Evolutionary conservation across 2,113 vertebrate species (phyloP).

Genomic region (Physeter macrocephalus): DNA sequence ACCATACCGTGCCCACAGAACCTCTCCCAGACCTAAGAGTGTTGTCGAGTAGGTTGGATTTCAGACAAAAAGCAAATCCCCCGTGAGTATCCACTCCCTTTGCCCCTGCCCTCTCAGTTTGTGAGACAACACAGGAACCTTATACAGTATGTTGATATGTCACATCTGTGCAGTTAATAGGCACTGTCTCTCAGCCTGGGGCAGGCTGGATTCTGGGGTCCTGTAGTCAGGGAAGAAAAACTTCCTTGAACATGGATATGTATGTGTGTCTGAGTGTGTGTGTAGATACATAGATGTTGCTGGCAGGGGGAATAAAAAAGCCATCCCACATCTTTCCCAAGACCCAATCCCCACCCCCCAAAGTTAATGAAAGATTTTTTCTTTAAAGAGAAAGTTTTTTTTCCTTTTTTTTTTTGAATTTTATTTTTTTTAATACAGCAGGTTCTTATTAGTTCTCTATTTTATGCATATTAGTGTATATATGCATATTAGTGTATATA

Average conservation of each 20-base stretch:
- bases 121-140: slow-evolving; percentile 19
- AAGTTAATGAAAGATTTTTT: neutral
- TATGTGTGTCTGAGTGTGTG: neutral
- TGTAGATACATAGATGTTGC: neutral
- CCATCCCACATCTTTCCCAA: neutral
- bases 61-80: neutral
- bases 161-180: neutral
- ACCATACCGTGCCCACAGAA: slow-evolving; percentile 82
- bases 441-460: no score
- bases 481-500: no score
- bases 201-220: neutral
- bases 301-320: neutral
- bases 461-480: no score
- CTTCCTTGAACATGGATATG: neutral
- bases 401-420: no score
- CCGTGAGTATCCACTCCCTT: neutral
- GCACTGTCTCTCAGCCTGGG: neutral
- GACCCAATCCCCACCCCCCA: neutral
- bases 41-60: slow-evolving; percentile 73
- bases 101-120: neutral
- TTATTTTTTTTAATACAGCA: no score
- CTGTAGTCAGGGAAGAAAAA: neutral
- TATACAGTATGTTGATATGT: neutral
- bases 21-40: slow-evolving; percentile 68
- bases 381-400: no score